These are phyloP conservation scores for Penelope pileata DNA, from an alignment of 2,113 vertebrate species.

Conservation along the genomic window DNA sequence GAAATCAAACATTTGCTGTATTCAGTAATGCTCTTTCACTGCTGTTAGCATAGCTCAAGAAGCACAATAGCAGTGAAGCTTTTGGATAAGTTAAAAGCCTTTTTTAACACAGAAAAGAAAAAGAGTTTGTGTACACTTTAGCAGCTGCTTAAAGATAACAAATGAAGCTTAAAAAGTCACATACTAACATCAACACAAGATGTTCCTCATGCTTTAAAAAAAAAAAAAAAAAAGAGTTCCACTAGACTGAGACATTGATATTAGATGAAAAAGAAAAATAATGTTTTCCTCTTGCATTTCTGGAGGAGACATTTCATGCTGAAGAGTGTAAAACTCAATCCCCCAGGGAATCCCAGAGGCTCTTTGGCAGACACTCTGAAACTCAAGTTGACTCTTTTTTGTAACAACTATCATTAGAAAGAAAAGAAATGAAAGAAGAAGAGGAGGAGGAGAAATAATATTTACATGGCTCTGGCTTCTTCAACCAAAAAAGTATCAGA, in stretches of 20 bases:
- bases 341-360: constrained; percentile 46
- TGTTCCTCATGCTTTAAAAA: constrained; percentile 31
- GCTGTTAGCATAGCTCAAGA: background rate
- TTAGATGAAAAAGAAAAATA: constrained; percentile 47
- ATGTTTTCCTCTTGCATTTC: constrained; percentile 34
- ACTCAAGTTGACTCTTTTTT: constrained; percentile 66
- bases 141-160: constrained; percentile 54
- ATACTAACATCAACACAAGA: constrained; percentile 33
- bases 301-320: constrained; percentile 55
- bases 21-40: background rate
- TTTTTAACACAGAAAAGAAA: constrained; percentile 11
- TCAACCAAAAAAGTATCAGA: constrained; percentile 38
- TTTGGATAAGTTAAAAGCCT: background rate
- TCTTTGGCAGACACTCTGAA: constrained; percentile 63
- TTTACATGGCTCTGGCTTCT: constrained; percentile 61
- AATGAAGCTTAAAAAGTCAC: constrained; percentile 38
- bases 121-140: constrained; percentile 51
- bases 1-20: constrained; percentile 1
- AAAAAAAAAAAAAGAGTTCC: background rate
- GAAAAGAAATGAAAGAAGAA: background rate
- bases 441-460: constrained; percentile 25
- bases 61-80: background rate
- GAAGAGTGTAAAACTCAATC: constrained; percentile 68
- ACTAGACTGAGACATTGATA: constrained; percentile 27
- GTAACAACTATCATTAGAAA: constrained; percentile 48